A percentile compares a stretch with the other conserved stretches of the same genome.
Evolutionary conservation across 1,140 invertebrate genomes (phyloP).

Genomic region (Trichoplusia ni): DNA sequence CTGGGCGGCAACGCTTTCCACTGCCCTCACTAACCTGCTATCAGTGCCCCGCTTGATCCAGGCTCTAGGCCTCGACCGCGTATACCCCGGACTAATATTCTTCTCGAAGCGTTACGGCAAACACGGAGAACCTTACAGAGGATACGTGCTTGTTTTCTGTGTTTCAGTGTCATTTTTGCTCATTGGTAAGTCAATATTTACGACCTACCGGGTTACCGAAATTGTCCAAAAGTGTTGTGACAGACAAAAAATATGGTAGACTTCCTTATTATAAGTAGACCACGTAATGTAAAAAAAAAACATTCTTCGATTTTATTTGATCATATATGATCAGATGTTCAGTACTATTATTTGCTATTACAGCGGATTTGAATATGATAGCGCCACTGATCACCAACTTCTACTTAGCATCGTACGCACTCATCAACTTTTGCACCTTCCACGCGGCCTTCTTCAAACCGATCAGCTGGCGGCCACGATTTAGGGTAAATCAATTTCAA

Average conservation of each 20-base stretch:
- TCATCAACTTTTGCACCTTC: slow-evolving; percentile 98
- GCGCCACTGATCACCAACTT: slow-evolving; percentile 98
- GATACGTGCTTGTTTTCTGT: slow-evolving; percentile 95
- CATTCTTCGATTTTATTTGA: no score
- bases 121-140: slow-evolving; percentile 94
- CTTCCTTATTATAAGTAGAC: no score
- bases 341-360: slow-evolving; percentile 54
- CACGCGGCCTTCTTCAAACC: slow-evolving; percentile 92
- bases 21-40: slow-evolving; percentile 96
- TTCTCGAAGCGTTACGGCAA: slow-evolving; percentile 98
- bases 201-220: background rate
- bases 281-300: no score
- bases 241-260: no score
- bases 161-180: slow-evolving; percentile 93
- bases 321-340: no score
- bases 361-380: slow-evolving; percentile 93
- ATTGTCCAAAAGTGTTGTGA: no score
- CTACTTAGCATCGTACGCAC: slow-evolving; percentile 96
- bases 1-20: slow-evolving; percentile 97
- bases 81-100: slow-evolving; percentile 96
- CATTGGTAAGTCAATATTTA: slow-evolving; percentile 86
- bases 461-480: slow-evolving; percentile 93
- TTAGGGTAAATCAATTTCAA: slow-evolving; percentile 85
- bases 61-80: slow-evolving; percentile 95
- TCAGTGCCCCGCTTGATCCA: slow-evolving; percentile 95